Evolutionary conservation across 2,888 invertebrate species (phyloP), one percentile per base, ranked within the genome.

Genomic region (Acronicta aceris): DNA sequence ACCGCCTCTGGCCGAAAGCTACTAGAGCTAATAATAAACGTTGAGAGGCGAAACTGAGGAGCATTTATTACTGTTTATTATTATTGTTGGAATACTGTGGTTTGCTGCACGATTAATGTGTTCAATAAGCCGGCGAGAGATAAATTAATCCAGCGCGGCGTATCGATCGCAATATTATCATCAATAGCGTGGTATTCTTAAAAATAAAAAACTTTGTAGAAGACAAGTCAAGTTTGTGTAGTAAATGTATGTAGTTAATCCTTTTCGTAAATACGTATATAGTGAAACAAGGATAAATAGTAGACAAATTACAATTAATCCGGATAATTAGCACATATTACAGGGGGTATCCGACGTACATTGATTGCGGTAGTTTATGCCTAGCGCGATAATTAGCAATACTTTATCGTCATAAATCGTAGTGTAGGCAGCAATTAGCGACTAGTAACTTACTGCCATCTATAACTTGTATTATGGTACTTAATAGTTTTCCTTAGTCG

Each of bases 1-100:
- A 75, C 80, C 80, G 85, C 88, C 87, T 69, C 78, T 71, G 72
- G 85, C 84, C 70, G 65, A 66, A 56, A 73, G 70, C 64, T 63
- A 72, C 74, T 70, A 79, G 62, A 55, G 65, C 62, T 83, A 84
- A 84, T 84, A 82, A 81, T 79, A 83, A 75, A 67, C 74, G 59
- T 74, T 65, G 65, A 65, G 53, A 62, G 59, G 67, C 59, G 54
- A 72, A 71, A 65, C 62, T 63, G 65, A 65, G 51, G 61, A 60
- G 65, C 78, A 78, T 82, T 82, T 81, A 81, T 83, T 80, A 79
- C 71, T 68, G 65, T 74, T 80, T 78, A 79, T 74, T 79, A 78
- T 68, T 62, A 66, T 60, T 58, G 68, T 55, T 59, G 59, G 64
- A 79, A 72, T 72, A 71, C 65, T 74, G 73, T 73, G 63, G 68